Base-by-base conservation (phyloP, 2,888 invertebrate genomes). In the Callimorpha dominula region DNA sequence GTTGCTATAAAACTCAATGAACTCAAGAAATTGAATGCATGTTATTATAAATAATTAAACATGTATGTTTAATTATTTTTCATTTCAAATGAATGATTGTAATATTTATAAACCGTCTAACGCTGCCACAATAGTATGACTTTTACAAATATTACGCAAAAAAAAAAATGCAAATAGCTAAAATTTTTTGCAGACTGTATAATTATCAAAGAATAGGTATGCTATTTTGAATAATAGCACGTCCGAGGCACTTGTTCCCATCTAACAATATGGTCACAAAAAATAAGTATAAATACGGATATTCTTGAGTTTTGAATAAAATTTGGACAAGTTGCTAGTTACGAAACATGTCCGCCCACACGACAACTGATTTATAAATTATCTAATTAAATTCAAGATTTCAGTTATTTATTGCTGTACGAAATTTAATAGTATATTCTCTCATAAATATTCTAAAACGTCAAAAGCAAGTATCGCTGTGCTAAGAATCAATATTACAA, bases 261-360 rank as follows among this genome's bases (percentile, higher is more conserved):
- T n/a, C 17, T 17, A 46, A 71, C 15, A 63, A 67, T 63, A 67
- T 40, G 52, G 60, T 67, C 49, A 68, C 68, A 68, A 60, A 68
- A 60, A 68, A 68, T 46, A 60, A 46, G 65, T 42, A 49, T 64
- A 54, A 68, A 72, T 73, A 70, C n/a, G 46, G 65, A 72, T 63
- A 76, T 70, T 63, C 20, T n/a, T 65, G 52, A 65, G 11, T 75
- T 74, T 77, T 74, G 20, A 73, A 78, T 70, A 54, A 71, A 76
- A 74, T 50, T 43, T 70, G 71, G 50, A 63, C 76, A 65, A 15
- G 63, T 72, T 73, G 67, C 50, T 71, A 72, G 68, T 76, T 76
- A 75, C 71, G 70, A 76, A 78, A 79, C 79, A 73, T 70, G 80
- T 78, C 83, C 80, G 69, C 83, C 86, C 78, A 85, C 86, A 42